Conservation (phyloP, 1,140 invertebrate genomes). For the Drosophila arawakana region DNA sequence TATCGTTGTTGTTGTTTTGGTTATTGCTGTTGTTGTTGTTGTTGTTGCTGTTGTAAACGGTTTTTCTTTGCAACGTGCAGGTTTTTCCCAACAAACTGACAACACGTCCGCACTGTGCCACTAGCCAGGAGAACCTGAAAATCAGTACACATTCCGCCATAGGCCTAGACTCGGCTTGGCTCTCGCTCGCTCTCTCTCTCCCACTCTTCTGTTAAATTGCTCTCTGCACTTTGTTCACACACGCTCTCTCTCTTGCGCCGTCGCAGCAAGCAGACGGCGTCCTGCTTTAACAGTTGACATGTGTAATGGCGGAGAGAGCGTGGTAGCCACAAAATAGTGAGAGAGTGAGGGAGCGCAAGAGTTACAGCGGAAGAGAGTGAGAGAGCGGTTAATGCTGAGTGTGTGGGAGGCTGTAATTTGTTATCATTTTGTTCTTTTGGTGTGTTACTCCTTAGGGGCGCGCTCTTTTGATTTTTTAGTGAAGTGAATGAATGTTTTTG, state of each 20-base stretch:
- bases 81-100: slow-evolving; percentile 40
- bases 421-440: slow-evolving; percentile 52
- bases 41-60: neutral
- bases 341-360: slow-evolving; percentile 5
- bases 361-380: slow-evolving; percentile 7
- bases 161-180: slow-evolving; percentile 43
- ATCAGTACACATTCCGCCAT: slow-evolving; percentile 63
- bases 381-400: slow-evolving; percentile 6
- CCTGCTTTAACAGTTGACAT: slow-evolving; percentile 58
- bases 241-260: slow-evolving; percentile 55
- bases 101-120: slow-evolving; percentile 78
- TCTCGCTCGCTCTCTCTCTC: slow-evolving; percentile 17
- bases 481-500: slow-evolving; percentile 36
- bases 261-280: slow-evolving; percentile 41
- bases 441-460: slow-evolving; percentile 60
- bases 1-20: slow-evolving; percentile 4
- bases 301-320: slow-evolving; percentile 66
- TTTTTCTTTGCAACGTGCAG: slow-evolving; percentile 46
- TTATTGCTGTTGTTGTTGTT: neutral
- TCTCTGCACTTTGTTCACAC: neutral
- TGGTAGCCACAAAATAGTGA: neutral
- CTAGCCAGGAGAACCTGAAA: slow-evolving; percentile 77
- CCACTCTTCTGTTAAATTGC: slow-evolving; percentile 9
- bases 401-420: slow-evolving; percentile 54
- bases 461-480: slow-evolving; percentile 67